A percentile compares a stretch with the other conserved stretches of the same genome.
Evolutionary conservation across 2,113 vertebrate genomes (phyloP).

Genomic region (Sula dactylatra): DNA sequence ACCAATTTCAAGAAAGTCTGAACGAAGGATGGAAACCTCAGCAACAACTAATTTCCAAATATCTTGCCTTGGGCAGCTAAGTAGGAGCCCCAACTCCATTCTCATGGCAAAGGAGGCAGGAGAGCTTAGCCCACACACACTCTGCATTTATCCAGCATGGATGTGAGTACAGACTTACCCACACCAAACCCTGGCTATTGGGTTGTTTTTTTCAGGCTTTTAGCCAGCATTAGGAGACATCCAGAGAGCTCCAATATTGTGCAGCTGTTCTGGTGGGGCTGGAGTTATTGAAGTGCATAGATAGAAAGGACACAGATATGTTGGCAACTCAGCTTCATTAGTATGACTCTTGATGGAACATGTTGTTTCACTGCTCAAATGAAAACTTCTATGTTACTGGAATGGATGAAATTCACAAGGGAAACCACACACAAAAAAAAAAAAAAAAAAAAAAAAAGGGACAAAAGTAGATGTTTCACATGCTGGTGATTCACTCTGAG

Average conservation of each 20-base stretch:
- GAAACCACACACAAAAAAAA: neutral
- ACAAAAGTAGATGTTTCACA: neutral
- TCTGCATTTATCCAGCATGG: neutral
- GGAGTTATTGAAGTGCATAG: neutral
- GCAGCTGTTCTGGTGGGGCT: neutral
- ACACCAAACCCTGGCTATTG: neutral
- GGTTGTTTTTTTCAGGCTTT: neutral
- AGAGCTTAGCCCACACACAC: neutral
- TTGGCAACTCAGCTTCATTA: neutral
- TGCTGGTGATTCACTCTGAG: conserved; percentile 7
- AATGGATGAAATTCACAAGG: neutral
- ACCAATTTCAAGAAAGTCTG: neutral
- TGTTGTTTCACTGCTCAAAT: conserved; percentile 22
- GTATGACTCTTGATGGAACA: conserved; percentile 19
- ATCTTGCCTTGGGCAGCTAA: neutral
- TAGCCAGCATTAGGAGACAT: neutral
- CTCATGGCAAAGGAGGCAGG: neutral
- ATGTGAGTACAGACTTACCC: neutral
- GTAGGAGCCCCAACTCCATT: neutral
- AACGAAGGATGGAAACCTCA: neutral
- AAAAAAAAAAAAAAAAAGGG: neutral
- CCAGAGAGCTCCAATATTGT: neutral
- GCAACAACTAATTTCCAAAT: neutral
- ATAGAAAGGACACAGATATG: neutral
- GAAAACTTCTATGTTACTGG: neutral